Evolutionary conservation across 1,140 invertebrate genomes (phyloP), one percentile per base, ranked within the genome.

Genomic region (Tetramorium parvispinum): DNA sequence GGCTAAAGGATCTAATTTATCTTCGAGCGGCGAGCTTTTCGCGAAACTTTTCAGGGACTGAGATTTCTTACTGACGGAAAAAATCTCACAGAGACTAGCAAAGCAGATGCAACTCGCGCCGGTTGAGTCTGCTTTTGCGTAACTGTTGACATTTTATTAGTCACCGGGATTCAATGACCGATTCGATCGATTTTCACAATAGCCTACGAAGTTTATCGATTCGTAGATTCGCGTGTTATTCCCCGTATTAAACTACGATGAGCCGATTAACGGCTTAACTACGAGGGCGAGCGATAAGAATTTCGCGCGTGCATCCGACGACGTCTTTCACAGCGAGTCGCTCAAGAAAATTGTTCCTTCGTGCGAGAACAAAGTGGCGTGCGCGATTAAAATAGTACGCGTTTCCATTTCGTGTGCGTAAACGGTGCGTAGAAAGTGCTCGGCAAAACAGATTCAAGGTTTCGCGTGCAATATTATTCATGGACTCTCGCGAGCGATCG

Each of bases 401-500:
- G n/a, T 46, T 75, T 75, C 10, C 37, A 66, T 66, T 81, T 71
- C 10, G 65, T 18, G 61, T 53, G n/a, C 68, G 53, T 83, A 61
- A 83, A 37, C 53, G 40, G 66, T 57, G 61, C 53, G 53, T 73
- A 83, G 79, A 83, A 83, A 83, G 68, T 83, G 53, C 53, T 73
- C 53, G 79, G 66, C 61, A 75, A 73, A 83, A 83, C 68, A 21
- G 68, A 83, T 73, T 83, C 79, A 83, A 73, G 40, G 68, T 59
- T 83, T 83, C n/a, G 13, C 21, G 13, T 49, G 53, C 53, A 37
- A 73, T 83, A 83, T 83, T 83, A 83, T 83, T 83, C 66, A 82
- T 46, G 51, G 68, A 37, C 68, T 27, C 40, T 27, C 40, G 40
- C 37, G 40, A 83, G 53, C 27, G 53, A 83, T 83, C 53, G 66